Percentiles rank a stretch among this genome's conserved stretches.
phyloP scores from a whole-genome alignment of 2,113 vertebrate genomes.

The Phaethon lepturus region DNA sequence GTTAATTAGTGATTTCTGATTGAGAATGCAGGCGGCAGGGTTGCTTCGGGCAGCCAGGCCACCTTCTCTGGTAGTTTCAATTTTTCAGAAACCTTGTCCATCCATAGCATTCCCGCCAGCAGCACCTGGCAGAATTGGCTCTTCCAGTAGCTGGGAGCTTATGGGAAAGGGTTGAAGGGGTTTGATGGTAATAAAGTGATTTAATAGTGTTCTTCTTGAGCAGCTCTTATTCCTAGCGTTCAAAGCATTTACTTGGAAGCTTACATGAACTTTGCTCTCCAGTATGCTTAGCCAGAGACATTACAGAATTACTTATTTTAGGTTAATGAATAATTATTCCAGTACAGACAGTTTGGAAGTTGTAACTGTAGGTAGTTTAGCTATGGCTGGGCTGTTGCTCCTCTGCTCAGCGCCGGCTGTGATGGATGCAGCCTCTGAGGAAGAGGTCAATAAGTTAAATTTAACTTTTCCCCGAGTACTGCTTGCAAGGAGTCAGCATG shows the following conservation, averaged over 20 bases:
- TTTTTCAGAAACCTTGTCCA: not conserved
- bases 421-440: not conserved
- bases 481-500: not conserved
- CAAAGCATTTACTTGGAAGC: not conserved
- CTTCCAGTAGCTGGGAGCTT: not conserved
- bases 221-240: not conserved
- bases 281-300: not conserved
- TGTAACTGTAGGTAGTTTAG: not conserved
- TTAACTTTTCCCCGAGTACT: not conserved
- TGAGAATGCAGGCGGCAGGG: rapidly evolving
- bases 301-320: conserved; percentile 2
- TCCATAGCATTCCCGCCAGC: rapidly evolving
- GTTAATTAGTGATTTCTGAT: not conserved
- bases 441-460: not conserved
- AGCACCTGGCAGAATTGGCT: not conserved
- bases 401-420: not conserved
- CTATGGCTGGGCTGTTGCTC: not conserved
- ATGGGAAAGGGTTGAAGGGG: not conserved
- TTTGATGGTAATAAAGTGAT: not conserved
- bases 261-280: conserved; percentile 51
- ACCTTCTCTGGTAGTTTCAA: not conserved
- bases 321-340: conserved; percentile 56
- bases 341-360: not conserved
- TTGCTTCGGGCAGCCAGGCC: not conserved
- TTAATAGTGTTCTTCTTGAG: not conserved